Evolutionary conservation across 2,888 invertebrate genomes (phyloP).

Genomic region (Pandemis corylana): DNA sequence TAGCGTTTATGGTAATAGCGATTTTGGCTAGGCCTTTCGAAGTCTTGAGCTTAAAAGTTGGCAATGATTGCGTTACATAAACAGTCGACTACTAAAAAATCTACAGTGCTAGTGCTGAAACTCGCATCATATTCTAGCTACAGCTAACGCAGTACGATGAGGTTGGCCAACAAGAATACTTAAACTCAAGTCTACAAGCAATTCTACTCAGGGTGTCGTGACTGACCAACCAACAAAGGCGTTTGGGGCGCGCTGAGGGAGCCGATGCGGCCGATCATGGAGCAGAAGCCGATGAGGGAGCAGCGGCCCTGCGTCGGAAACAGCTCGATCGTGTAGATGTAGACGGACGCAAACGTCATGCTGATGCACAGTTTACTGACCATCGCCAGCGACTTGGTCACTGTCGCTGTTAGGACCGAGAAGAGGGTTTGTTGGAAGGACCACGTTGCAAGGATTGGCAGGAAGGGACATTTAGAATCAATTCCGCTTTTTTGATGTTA

Average conservation of each 20-base stretch:
- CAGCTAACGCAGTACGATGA: no score
- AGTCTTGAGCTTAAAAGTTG: no score
- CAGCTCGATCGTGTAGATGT: conserved; percentile 87
- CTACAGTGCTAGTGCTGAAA: no score
- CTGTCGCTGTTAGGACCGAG: not conserved
- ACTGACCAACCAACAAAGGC: conserved; percentile 82
- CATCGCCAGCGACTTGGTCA: conserved; percentile 54
- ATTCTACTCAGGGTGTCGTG: conserved; percentile 6
- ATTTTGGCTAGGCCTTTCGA: no score
- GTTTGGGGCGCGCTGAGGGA: conserved; percentile 86
- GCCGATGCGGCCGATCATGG: conserved; percentile 86
- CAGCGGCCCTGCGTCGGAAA: conserved; percentile 86
- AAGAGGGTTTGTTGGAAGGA: not conserved
- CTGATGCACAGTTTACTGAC: conserved; percentile 86
- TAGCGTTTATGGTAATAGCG: no score
- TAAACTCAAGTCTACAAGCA: not conserved
- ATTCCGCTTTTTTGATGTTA: no score
- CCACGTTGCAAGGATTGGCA: not conserved
- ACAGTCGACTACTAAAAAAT: no score
- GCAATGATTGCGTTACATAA: no score
- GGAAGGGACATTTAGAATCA: no score
- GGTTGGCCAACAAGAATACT: not conserved
- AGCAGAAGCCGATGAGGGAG: conserved; percentile 84
- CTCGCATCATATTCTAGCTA: no score
- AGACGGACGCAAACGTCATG: conserved; percentile 84